A percentile compares a stretch with the other conserved stretches of the same genome.
Evolutionary conservation across 2,113 vertebrate genomes (phyloP).

Genomic region (Callopanchax toddi): DNA sequence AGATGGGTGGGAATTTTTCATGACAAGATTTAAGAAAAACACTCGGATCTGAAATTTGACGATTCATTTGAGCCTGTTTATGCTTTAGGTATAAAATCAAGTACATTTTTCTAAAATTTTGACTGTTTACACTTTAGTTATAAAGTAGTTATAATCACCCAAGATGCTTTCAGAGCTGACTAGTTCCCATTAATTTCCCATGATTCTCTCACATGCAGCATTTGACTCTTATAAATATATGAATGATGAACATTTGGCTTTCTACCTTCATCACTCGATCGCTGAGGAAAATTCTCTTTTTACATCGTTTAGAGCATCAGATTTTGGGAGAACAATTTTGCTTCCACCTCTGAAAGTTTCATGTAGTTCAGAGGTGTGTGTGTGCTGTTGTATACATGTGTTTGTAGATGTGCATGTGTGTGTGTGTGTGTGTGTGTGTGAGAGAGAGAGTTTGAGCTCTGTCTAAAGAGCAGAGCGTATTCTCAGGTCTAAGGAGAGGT

Average conservation of each 20-base stretch:
- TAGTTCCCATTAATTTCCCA: conserved; percentile 7
- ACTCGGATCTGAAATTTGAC: conserved; percentile 20
- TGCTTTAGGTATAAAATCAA: conserved; percentile 14
- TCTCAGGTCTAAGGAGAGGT: conserved; percentile 69
- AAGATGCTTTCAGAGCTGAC: conserved; percentile 40
- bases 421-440: conserved; percentile 31
- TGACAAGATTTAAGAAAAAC: too few species aligned
- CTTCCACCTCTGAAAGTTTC: conserved; percentile 29
- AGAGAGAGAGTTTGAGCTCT: conserved; percentile 48
- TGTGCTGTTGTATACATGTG: conserved; percentile 27
- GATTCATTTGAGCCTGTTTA: conserved; percentile 8
- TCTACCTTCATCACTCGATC: conserved; percentile 15
- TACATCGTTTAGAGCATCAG: conserved; percentile 7
- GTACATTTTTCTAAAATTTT: conserved; percentile 41
- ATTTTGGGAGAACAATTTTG: conserved; percentile 20
- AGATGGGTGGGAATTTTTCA: conserved; percentile 19
- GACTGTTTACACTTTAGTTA: conserved; percentile 63
- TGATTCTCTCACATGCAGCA: conserved; percentile 12
- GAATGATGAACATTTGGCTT: conserved; percentile 21
- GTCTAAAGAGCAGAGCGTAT: conserved; percentile 47
- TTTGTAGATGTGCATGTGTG: conserved; percentile 24
- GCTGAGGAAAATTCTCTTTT: background rate
- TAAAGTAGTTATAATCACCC: conserved; percentile 30
- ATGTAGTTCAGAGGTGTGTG: conserved; percentile 37
- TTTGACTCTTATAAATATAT: conserved; percentile 35